Percentiles rank a stretch among this genome's conserved stretches.
These are phyloP conservation scores for Acanthisitta chloris DNA, from an alignment of 2,113 vertebrate genomes.

Conservation along the genomic window DNA sequence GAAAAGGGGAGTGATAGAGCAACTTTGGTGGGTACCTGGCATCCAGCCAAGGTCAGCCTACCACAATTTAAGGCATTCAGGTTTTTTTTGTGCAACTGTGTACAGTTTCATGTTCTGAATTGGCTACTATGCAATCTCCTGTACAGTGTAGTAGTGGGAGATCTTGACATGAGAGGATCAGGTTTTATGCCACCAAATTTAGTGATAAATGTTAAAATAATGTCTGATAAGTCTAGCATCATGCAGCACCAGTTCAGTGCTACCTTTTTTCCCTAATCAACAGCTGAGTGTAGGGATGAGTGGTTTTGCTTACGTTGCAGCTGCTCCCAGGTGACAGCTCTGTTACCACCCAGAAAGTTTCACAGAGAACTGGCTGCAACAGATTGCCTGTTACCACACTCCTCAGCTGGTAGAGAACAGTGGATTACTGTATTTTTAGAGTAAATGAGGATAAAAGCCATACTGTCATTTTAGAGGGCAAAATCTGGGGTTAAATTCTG, in stretches of 20 bases:
- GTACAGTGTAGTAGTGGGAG: neutral
- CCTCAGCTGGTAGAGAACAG: neutral
- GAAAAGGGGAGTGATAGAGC: neutral
- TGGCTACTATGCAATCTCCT: neutral
- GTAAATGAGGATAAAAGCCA: neutral
- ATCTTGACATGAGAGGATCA: neutral
- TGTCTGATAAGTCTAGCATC: neutral
- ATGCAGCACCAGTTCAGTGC: neutral
- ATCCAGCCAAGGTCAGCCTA: neutral
- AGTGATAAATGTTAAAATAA: neutral
- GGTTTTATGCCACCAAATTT: neutral
- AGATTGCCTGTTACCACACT: neutral
- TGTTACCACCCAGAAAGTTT: neutral
- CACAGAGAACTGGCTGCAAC: neutral
- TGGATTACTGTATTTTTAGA: neutral
- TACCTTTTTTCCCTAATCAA: neutral
- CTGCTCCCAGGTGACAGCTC: neutral
- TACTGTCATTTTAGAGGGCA: neutral
- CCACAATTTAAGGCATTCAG: neutral
- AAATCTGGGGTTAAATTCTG: neutral
- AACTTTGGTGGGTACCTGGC: neutral
- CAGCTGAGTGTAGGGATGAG: neutral
- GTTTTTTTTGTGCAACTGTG: fast-evolving
- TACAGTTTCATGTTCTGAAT: neutral
- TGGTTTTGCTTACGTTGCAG: neutral